Percentiles rank a stretch among this genome's conserved stretches.
These are phyloP conservation scores for Sitta europaea DNA, from an alignment of 2,113 vertebrate species.

Conservation along the genomic window DNA sequence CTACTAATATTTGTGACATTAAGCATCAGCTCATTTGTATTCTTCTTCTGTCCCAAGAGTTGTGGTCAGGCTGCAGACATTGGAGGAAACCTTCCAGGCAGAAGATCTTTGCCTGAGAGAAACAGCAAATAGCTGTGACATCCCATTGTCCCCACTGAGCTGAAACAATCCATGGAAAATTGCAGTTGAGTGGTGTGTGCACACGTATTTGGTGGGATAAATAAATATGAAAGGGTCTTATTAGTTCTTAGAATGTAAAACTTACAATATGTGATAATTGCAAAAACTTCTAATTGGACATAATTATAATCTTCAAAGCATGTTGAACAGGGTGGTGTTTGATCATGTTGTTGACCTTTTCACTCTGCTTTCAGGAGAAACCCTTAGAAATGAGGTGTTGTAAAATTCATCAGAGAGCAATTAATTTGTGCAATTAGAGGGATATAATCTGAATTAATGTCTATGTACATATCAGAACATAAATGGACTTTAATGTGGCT, in stretches of 20 bases:
- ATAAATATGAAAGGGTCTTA: constrained; percentile 44
- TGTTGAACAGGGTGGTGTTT: constrained; percentile 56
- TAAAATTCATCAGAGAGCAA: constrained; percentile 68
- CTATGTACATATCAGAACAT: constrained; percentile 8
- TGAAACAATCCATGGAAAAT: not conserved
- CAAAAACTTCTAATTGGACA: constrained; percentile 65
- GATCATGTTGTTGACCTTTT: constrained; percentile 69
- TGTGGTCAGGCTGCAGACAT: not conserved
- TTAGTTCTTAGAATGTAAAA: constrained; percentile 58
- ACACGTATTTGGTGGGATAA: not conserved
- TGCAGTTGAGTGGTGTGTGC: not conserved
- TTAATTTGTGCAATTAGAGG: constrained; percentile 68
- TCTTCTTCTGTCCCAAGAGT: not conserved
- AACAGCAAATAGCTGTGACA: not conserved
- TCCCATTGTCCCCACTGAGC: not conserved
- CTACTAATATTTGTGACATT: not conserved
- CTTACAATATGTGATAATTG: constrained; percentile 59
- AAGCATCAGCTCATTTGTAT: not conserved
- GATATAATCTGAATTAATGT: constrained; percentile 52
- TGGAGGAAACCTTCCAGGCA: not conserved
- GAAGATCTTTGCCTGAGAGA: not conserved
- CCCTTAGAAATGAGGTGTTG: constrained; percentile 56
- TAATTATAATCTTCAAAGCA: constrained; percentile 71
- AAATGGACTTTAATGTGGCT: constrained; percentile 33
- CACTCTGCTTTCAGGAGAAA: constrained; percentile 28